A percentile compares a stretch with the other conserved stretches of the same genome.
Evolutionary conservation across 2,113 vertebrate species (phyloP).

Genomic region (Dicrurus megarhynchus): DNA sequence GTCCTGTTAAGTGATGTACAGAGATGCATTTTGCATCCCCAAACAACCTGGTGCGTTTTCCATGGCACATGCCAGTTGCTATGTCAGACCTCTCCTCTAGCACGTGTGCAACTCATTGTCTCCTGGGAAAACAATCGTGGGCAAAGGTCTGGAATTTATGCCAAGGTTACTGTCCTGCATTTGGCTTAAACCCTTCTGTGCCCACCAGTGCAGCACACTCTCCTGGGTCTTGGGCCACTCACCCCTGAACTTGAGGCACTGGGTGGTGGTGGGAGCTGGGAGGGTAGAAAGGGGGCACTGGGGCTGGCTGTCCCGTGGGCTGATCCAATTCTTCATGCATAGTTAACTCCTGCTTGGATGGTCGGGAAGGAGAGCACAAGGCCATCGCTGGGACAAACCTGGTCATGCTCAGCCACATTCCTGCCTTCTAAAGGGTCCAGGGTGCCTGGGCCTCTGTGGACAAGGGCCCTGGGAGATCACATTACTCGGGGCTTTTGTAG

Average conservation of each 20-base stretch:
- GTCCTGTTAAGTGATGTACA: not conserved
- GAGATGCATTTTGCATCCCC: not conserved
- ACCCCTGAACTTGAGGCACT: not conserved
- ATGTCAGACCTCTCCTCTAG: not conserved
- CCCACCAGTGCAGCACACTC: not conserved
- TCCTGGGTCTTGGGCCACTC: not conserved
- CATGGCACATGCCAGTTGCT: accelerated
- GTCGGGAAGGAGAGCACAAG: not conserved
- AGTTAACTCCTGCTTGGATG: not conserved
- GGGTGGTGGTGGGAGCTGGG: not conserved
- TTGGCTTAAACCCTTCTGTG: not conserved
- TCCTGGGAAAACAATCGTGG: accelerated
- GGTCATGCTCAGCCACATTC: conserved; percentile 14
- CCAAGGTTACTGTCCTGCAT: not conserved
- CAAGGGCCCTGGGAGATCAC: conserved; percentile 7
- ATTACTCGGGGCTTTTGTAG: conserved; percentile 44
- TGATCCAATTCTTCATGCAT: not conserved
- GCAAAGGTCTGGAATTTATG: not conserved
- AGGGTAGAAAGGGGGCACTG: not conserved
- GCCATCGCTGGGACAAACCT: not conserved
- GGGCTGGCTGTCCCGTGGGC: not conserved
- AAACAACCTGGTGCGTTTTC: not conserved
- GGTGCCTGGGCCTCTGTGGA: not conserved
- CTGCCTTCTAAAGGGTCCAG: not conserved
- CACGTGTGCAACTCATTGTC: accelerated